A percentile compares a stretch with the other conserved stretches of the same genome.
phyloP scores from a whole-genome alignment of 2,113 vertebrate species.

The Oxygymnocypris stewartii region DNA sequence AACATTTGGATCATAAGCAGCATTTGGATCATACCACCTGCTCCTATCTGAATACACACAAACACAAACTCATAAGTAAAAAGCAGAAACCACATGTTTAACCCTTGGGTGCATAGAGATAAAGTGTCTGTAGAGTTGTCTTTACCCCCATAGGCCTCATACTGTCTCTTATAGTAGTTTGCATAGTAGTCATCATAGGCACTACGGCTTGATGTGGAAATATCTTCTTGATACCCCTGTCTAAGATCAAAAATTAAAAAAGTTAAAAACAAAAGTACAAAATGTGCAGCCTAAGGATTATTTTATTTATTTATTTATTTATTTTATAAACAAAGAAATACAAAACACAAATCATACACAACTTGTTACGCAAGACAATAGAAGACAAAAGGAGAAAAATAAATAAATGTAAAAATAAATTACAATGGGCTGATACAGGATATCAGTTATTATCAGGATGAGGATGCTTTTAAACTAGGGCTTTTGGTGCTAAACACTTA shows the following conservation, averaged over 20 bases:
- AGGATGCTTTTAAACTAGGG: background rate
- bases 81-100: background rate
- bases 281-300: background rate
- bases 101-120: background rate
- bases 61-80: background rate
- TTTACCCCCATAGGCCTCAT: conserved; percentile 77
- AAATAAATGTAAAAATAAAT: no score
- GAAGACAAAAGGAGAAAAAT: no score
- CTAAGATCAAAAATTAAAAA: conserved; percentile 64
- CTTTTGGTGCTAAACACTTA: background rate
- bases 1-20: conserved; percentile 77
- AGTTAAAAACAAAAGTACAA: background rate
- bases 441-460: no score
- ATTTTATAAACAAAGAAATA: no score
- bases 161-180: conserved; percentile 79
- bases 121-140: background rate
- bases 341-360: no score
- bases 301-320: no score
- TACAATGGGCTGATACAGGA: no score
- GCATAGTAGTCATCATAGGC: conserved; percentile 86
- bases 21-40: conserved; percentile 78
- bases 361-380: no score
- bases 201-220: conserved; percentile 80
- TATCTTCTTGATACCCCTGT: conserved; percentile 85
- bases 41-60: conserved; percentile 67